Evolutionary conservation across 2,888 invertebrate species (phyloP).

Genomic region (Chrysomela aeneicollis): DNA sequence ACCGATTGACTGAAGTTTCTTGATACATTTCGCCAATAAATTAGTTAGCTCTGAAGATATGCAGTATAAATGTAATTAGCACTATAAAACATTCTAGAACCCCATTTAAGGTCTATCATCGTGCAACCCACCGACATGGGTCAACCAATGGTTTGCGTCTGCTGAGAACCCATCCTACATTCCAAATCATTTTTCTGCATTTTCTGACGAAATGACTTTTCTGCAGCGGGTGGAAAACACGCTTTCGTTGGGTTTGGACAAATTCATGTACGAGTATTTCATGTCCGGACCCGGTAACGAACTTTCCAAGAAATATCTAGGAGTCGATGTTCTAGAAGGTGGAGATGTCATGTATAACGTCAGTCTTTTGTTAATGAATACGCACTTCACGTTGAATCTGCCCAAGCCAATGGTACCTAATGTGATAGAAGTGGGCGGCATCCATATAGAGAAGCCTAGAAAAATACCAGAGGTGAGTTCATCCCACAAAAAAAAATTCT

Average conservation of each 20-base stretch:
- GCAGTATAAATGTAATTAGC: too few species aligned
- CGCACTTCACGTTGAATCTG: constrained; percentile 61
- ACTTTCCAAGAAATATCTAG: constrained; percentile 59
- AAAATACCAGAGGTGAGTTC: constrained; percentile 43
- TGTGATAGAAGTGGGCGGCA: constrained; percentile 64
- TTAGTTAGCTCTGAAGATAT: too few species aligned
- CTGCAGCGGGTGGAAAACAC: constrained; percentile 59
- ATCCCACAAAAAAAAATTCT: too few species aligned
- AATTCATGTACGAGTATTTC: constrained; percentile 26
- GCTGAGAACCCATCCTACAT: constrained; percentile 63
- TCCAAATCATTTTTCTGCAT: constrained; percentile 60
- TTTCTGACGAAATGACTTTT: constrained; percentile 51
- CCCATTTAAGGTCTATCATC: constrained; percentile 25
- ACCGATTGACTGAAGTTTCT: too few species aligned
- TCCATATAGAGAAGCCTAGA: constrained; percentile 60
- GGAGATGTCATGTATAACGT: constrained; percentile 61
- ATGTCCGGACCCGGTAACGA: constrained; percentile 20
- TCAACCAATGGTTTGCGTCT: constrained; percentile 60
- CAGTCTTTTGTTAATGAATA: constrained; percentile 62
- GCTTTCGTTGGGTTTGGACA: constrained; percentile 33
- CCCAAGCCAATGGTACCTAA: constrained; percentile 62
- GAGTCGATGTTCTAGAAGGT: constrained; percentile 61
- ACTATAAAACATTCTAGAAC: too few species aligned
- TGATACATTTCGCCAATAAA: too few species aligned
- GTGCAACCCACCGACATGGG: constrained; percentile 60